Evolutionary conservation across 2,113 vertebrate species (phyloP), one percentile per base, ranked within the genome.

Genomic region (Epinephelus lanceolatus): DNA sequence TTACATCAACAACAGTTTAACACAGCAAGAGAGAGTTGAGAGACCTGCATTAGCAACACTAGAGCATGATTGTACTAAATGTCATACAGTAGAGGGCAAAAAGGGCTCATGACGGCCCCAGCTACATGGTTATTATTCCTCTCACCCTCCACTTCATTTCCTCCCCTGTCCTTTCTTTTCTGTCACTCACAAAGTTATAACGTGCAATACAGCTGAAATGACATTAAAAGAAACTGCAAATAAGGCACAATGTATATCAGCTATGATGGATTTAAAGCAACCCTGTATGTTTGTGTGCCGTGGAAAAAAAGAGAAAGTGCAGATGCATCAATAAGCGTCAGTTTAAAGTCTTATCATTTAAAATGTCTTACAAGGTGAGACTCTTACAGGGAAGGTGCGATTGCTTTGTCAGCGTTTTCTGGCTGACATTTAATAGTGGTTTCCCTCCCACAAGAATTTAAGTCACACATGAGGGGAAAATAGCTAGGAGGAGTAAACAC

Each of bases 371-470:
- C 25, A 40, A 61, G 51, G 51, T 53, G 60, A 86, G 55, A 69
- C 51, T 57, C 63, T 66, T 59, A 45, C 14, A 30, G 45, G 47
- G 15, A 68, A 65, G 61, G 76, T 62, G 40, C 27, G 57, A 71
- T 52, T 84, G 63, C 73, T 77, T 19, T 4, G 42, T 91, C 81
- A 91, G 80, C 84, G 33, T 67, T 85, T 77, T 80, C 73, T 78
- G 62, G 33, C 40, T 73, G 76, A 85, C 82, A 79, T 84, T 83
- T 87, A 83, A 90, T 85, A 49, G 68, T 85, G 80, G 78, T 75
- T 79, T 56, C 60, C 27, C 37, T 77, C 83, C 80, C 78, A 80
- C 56, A 79, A 77, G 61, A 68, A 82, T 80, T 62, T 53, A 73
- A 76, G 83, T 84, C 59, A 77, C 60, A 83, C 77, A 67, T 80